These are phyloP conservation scores for Diplolepis rosae DNA, from an alignment of 2,888 invertebrate species.

Conservation along the genomic window DNA sequence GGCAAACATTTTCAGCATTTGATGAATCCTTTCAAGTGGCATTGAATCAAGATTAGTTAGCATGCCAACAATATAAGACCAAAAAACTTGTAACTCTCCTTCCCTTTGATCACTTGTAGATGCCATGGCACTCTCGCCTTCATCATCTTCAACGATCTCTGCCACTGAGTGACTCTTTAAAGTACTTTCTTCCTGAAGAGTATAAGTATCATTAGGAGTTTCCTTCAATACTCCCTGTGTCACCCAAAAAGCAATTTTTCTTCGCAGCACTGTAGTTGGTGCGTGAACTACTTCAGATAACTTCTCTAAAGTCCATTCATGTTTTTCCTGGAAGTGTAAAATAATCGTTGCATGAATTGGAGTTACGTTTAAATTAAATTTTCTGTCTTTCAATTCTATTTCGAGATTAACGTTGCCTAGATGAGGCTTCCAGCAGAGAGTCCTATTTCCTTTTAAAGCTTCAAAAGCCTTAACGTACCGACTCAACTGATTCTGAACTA, in stretches of 20 bases:
- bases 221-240: constrained; percentile 92
- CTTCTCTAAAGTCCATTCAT: constrained; percentile 90
- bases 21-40: constrained; percentile 93
- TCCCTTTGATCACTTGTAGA: constrained; percentile 95
- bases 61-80: constrained; percentile 99
- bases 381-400: constrained; percentile 89
- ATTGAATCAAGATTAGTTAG: constrained; percentile 94
- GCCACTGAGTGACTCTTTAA: constrained; percentile 75
- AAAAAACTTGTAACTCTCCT: constrained; percentile 94
- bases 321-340: constrained; percentile 92
- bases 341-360: constrained; percentile 96
- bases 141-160: constrained; percentile 89
- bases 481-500: constrained; percentile 87
- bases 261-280: constrained; percentile 87
- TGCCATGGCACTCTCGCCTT: constrained; percentile 94
- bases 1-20: constrained; percentile 97
- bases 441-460: constrained; percentile 90
- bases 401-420: constrained; percentile 93
- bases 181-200: constrained; percentile 81
- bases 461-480: constrained; percentile 93
- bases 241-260: constrained; percentile 95
- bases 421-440: constrained; percentile 94
- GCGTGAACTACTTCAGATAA: constrained; percentile 89
- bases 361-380: constrained; percentile 87
- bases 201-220: constrained; percentile 83